Percentiles rank a stretch among this genome's conserved stretches.
Evolutionary conservation across 2,113 vertebrate genomes (phyloP).

Genomic region (Falco punctatus): DNA sequence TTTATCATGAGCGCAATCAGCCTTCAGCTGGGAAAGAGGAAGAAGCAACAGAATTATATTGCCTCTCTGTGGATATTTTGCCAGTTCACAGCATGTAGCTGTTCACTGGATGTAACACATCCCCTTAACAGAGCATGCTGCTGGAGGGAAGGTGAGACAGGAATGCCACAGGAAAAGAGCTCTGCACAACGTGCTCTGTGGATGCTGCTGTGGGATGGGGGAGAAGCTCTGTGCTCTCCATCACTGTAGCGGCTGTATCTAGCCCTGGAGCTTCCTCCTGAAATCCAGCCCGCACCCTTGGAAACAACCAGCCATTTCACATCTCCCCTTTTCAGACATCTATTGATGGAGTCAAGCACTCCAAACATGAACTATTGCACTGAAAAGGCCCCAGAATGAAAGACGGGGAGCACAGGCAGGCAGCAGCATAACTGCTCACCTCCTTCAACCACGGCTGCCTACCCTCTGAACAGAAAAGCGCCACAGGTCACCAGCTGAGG

Average conservation of each 20-base stretch:
- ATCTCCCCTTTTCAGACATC: neutral
- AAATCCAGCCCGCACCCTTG: neutral
- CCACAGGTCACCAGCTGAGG: neutral
- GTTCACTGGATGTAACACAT: neutral
- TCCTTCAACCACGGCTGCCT: neutral
- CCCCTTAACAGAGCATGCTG: neutral
- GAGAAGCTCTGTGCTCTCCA: neutral
- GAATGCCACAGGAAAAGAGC: neutral
- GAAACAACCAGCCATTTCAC: neutral
- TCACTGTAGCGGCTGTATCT: rapidly evolving
- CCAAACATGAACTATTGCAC: neutral
- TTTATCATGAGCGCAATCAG: neutral
- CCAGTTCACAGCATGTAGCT: neutral
- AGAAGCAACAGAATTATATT: neutral
- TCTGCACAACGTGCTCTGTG: rapidly evolving
- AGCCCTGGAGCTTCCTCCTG: neutral
- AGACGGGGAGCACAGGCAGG: rapidly evolving
- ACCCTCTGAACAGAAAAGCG: neutral
- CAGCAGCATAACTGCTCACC: rapidly evolving
- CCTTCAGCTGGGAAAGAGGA: neutral
- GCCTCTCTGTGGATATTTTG: conserved; percentile 5
- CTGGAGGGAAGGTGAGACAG: neutral
- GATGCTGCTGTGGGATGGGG: neutral
- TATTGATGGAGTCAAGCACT: neutral
- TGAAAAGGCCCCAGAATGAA: neutral